Evolutionary conservation across 2,797 vertebrate species (phyloP).

Genomic region (Smutsia gigantea): DNA sequence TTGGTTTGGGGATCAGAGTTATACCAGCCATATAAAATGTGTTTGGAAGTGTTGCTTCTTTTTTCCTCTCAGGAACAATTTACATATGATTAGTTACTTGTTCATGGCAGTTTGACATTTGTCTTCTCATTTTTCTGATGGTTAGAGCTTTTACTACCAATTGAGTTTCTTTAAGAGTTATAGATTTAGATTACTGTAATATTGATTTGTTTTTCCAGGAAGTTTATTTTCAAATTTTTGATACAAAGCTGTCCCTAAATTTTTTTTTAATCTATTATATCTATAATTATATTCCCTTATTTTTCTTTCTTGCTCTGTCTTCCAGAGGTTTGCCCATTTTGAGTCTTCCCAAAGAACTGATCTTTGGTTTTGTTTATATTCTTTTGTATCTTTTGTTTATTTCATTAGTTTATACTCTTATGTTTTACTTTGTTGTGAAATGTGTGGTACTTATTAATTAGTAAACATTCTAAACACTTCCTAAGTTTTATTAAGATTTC

Average conservation of each 20-base stretch:
- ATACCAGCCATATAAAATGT: not conserved
- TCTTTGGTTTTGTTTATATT: not conserved
- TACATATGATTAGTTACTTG: not conserved
- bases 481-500: not conserved
- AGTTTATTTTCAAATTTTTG: not conserved
- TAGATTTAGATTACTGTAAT: not conserved
- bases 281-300: not conserved
- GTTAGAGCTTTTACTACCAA: not conserved
- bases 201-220: not conserved
- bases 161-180: not conserved
- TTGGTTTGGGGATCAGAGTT: not conserved
- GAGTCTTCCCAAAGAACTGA: not conserved
- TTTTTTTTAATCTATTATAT: not conserved
- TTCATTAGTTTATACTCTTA: constrained; percentile 11
- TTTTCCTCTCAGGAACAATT: not conserved
- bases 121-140: not conserved
- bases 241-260: not conserved
- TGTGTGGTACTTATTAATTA: not conserved
- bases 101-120: not conserved
- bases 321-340: not conserved
- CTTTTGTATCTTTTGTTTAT: not conserved
- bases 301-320: not conserved
- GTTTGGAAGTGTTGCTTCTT: not conserved
- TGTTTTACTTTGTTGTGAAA: not conserved
- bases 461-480: not conserved